A percentile compares a stretch with the other conserved stretches of the same genome.
phyloP scores from a whole-genome alignment of 2,888 invertebrate species.

The Gryllus longicercus region DNA sequence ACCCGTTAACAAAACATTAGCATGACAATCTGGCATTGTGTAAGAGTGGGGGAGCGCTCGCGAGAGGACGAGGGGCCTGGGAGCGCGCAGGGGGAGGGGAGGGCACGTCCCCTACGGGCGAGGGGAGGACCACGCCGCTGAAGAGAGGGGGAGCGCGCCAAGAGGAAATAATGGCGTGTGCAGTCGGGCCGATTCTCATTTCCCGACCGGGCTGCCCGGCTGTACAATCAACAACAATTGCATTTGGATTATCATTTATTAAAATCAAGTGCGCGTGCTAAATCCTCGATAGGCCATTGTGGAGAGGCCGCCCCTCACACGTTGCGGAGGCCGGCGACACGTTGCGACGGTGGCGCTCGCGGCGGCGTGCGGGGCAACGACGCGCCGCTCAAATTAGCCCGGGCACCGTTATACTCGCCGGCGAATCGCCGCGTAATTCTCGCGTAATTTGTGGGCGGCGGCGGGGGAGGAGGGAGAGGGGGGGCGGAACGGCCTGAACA shows the following conservation, averaged over 20 bases:
- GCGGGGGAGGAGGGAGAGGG: too few species aligned
- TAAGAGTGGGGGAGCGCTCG: not conserved
- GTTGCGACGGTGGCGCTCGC: too few species aligned
- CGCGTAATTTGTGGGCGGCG: too few species aligned
- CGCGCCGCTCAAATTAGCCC: too few species aligned
- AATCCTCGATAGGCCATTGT: not conserved
- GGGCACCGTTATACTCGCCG: too few species aligned
- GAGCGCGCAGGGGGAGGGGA: not conserved
- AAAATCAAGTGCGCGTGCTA: slow-evolving; percentile 17
- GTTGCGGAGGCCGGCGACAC: not conserved
- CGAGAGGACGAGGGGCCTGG: not conserved
- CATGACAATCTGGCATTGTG: slow-evolving; percentile 17
- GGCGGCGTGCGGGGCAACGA: too few species aligned
- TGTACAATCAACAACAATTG: slow-evolving; percentile 10
- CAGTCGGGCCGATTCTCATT: not conserved
- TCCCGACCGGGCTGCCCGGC: not conserved
- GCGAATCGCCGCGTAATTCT: too few species aligned
- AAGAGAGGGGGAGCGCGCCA: not conserved
- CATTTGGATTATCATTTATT: slow-evolving; percentile 17
- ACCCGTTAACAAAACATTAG: slow-evolving; percentile 17
- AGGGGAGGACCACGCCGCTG: not conserved
- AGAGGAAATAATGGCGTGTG: slow-evolving; percentile 17
- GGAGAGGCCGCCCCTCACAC: not conserved
- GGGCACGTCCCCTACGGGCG: not conserved
- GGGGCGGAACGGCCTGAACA: too few species aligned